A percentile compares a stretch with the other conserved stretches of the same genome.
These are phyloP conservation scores for Steinernema feltiae DNA, from an alignment of 1,140 invertebrate genomes.

Conservation along the genomic window DNA sequence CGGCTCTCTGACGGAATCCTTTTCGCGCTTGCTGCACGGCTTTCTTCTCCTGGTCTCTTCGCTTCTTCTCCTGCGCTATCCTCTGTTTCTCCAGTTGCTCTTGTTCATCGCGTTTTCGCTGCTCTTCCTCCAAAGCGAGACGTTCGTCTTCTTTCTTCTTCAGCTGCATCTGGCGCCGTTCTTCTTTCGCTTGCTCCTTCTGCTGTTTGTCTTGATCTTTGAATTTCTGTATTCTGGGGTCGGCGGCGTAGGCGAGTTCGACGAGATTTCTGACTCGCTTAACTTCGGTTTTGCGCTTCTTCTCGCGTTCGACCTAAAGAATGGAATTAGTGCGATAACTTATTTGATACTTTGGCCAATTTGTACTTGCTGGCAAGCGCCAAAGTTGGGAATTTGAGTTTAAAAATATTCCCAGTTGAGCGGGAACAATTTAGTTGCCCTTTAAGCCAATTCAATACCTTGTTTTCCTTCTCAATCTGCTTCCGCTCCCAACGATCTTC, in stretches of 20 bases:
- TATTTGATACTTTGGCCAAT: too few relatives aligned
- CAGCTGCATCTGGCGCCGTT: not conserved
- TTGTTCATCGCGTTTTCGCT: constrained; percentile 10
- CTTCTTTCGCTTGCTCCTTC: constrained; percentile 65
- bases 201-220: constrained; percentile 87
- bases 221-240: constrained; percentile 82
- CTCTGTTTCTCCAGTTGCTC: constrained; percentile 49
- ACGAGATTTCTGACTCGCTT: constrained; percentile 77
- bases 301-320: constrained; percentile 66
- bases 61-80: constrained; percentile 70
- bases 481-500: constrained; percentile 85
- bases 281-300: constrained; percentile 94
- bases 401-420: too few relatives aligned
- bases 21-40: not conserved
- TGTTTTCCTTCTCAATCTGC: constrained; percentile 97
- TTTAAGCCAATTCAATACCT: too few relatives aligned
- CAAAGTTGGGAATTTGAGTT: too few relatives aligned
- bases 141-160: not conserved
- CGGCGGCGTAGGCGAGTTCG: constrained; percentile 83
- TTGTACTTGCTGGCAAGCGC: too few relatives aligned
- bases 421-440: too few relatives aligned
- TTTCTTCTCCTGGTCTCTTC: constrained; percentile 63
- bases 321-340: not conserved
- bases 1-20: not conserved
- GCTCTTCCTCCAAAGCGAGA: not conserved